Evolutionary conservation across 1,140 invertebrate species (phyloP), one percentile per base, ranked within the genome.

Genomic region (Drosophila lacteicornis): DNA sequence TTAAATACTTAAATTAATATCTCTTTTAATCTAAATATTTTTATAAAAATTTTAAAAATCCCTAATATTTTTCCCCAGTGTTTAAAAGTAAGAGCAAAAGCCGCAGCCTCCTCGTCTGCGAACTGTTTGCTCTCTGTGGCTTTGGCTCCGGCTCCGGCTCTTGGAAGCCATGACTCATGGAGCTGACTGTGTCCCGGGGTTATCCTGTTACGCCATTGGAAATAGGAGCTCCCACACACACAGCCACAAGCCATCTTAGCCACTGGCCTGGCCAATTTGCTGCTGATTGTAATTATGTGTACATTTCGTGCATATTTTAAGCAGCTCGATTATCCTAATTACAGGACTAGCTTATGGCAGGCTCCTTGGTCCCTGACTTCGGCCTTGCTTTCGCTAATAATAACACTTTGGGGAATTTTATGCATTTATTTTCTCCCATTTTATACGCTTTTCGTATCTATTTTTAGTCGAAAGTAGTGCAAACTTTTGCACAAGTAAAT

Each of bases 281-380:
- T 73, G 47, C 43, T 66, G 43, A 75, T 68, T 79, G 66, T 63
- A 76, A 76, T 76, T 71, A 78, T 83, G 61, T 73, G 73, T 65
- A 68, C 50, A 58, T 51, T 80, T 69, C 30, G 12, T 82, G 83
- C 71, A 88, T 88, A 85, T 82, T 85, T 82, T 68, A 86, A 45
- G 65, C 55, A 51, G 67, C 71, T 55, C 67, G 38, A 83, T 88
- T 87, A 71, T 77, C 70, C 59, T 80, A 83, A 88, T 83, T 79
- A 87, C 67, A 63, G 59, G 82, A 49, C 49, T 46, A 15, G 40
- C 36, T 36, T 19, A 19, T 19, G 15, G 38, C n/a, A 13, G 59
- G 42, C 45, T 43, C n/a, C 30, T 61, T 61, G 57, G 25, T 25
- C 33, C 27, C 27, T 30, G 22, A 19, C 25, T 38, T 43, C 15